These are phyloP conservation scores for Chitala chitala DNA, from an alignment of 2,113 vertebrate species.

Conservation along the genomic window DNA sequence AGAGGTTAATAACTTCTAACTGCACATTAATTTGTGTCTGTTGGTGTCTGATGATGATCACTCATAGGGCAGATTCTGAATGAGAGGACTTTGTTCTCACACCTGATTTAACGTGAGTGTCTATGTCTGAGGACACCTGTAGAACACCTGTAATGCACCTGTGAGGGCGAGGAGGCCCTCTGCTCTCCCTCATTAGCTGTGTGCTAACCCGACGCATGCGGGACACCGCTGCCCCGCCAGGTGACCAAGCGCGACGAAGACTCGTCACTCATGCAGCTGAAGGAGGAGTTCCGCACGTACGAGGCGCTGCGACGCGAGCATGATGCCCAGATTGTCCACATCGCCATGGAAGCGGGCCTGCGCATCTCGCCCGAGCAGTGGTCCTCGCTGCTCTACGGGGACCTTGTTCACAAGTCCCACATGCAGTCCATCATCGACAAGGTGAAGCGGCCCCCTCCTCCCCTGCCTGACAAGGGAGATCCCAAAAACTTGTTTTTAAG, in stretches of 20 bases:
- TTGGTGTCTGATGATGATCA: constrained; percentile 30
- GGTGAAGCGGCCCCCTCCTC: constrained; percentile 53
- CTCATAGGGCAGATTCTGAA: constrained; percentile 23
- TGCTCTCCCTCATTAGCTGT: neutral
- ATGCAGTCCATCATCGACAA: constrained; percentile 99
- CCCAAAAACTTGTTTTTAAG: neutral
- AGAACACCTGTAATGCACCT: neutral
- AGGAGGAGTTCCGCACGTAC: constrained; percentile 91
- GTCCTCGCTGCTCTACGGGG: constrained; percentile 93
- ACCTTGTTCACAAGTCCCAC: constrained; percentile 95
- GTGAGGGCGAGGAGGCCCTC: too few relatives aligned
- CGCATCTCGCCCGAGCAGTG: constrained; percentile 95
- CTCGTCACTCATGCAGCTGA: constrained; percentile 95
- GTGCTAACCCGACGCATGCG: neutral
- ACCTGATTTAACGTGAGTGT: constrained; percentile 50
- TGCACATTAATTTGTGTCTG: neutral
- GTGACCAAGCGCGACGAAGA: constrained; percentile 97
- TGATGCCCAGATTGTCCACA: constrained; percentile 93
- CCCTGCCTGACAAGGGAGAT: neutral
- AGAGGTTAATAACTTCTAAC: neutral
- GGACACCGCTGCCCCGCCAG: constrained; percentile 49
- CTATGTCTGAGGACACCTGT: constrained; percentile 50
- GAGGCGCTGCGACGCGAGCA: constrained; percentile 89
- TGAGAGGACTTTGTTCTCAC: constrained; percentile 21
- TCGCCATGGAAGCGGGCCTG: constrained; percentile 94